These are phyloP conservation scores for Antechinus stuartii DNA, from an alignment of 2,113 vertebrate species.

Conservation along the genomic window DNA sequence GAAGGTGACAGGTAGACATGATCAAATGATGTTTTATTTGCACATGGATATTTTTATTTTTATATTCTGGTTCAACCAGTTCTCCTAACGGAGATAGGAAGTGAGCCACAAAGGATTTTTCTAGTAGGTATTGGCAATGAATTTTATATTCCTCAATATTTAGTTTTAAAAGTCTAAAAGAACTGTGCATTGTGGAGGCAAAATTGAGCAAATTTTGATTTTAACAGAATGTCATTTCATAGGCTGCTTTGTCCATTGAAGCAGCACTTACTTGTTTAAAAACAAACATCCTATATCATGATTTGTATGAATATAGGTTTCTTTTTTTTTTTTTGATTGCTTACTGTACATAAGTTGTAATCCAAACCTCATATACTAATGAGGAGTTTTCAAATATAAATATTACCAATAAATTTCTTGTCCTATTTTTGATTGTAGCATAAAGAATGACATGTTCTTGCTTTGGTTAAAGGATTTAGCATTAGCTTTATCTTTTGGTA, in stretches of 20 bases:
- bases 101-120: slow-evolving; percentile 74
- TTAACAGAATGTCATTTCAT: slow-evolving; percentile 56
- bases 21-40: slow-evolving; percentile 77
- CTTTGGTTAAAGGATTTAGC: slow-evolving; percentile 80
- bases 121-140: slow-evolving; percentile 68
- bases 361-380: slow-evolving; percentile 82
- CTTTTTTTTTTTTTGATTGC: slow-evolving; percentile 77
- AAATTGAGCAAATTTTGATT: slow-evolving; percentile 62
- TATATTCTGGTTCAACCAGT: slow-evolving; percentile 75
- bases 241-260: slow-evolving; percentile 75
- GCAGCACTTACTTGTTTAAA: slow-evolving; percentile 60
- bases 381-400: slow-evolving; percentile 87
- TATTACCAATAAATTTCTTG: slow-evolving; percentile 84
- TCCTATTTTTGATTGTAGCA: slow-evolving; percentile 83
- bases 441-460: slow-evolving; percentile 79
- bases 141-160: slow-evolving; percentile 79
- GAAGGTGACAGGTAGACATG: slow-evolving; percentile 56
- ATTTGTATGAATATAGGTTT: slow-evolving; percentile 74
- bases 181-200: slow-evolving; percentile 68
- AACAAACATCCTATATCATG: slow-evolving; percentile 63
- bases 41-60: slow-evolving; percentile 78
- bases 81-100: slow-evolving; percentile 69
- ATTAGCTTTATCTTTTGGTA: slow-evolving; percentile 78
- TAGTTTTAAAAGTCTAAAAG: slow-evolving; percentile 68
- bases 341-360: slow-evolving; percentile 87